Conservation (phyloP, 2,888 invertebrate genomes). For the Apodemia duryi region DNA sequence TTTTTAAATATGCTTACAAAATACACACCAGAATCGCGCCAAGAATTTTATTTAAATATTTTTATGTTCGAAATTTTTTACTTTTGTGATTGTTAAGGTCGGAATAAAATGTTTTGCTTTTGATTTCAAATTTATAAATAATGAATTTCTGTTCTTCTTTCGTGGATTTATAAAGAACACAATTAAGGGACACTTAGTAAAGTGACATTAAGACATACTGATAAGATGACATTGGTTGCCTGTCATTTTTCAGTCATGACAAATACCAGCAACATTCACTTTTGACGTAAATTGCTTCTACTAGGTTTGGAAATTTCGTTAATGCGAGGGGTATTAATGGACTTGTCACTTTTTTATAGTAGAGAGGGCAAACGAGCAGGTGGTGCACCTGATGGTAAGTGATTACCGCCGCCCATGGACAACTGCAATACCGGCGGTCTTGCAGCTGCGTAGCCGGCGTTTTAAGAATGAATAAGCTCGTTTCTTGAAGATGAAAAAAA, state of each 20-base stretch:
- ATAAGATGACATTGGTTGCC: not conserved
- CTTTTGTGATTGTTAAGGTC: not conserved
- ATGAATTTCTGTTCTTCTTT: not conserved
- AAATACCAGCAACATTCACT: no score
- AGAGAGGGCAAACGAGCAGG: no score
- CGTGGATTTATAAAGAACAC: not conserved
- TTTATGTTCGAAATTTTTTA: not conserved
- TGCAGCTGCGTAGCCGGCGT: no score
- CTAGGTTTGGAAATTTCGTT: no score
- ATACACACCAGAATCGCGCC: not conserved
- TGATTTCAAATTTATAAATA: not conserved
- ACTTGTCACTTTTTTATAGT: no score
- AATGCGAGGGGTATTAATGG: no score
- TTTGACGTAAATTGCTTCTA: no score
- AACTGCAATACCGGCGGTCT: no score
- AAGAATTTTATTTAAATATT: conserved; percentile 5
- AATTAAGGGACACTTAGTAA: not conserved
- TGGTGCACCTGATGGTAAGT: no score
- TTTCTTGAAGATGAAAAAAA: no score
- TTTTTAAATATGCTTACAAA: conserved; percentile 13
- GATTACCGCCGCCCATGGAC: no score
- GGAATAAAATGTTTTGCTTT: not conserved
- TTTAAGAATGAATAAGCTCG: no score
- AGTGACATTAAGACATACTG: not conserved
- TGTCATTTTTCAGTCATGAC: not conserved